phyloP scores from a whole-genome alignment of 2,113 vertebrate species.

The Anthoscopus minutus region DNA sequence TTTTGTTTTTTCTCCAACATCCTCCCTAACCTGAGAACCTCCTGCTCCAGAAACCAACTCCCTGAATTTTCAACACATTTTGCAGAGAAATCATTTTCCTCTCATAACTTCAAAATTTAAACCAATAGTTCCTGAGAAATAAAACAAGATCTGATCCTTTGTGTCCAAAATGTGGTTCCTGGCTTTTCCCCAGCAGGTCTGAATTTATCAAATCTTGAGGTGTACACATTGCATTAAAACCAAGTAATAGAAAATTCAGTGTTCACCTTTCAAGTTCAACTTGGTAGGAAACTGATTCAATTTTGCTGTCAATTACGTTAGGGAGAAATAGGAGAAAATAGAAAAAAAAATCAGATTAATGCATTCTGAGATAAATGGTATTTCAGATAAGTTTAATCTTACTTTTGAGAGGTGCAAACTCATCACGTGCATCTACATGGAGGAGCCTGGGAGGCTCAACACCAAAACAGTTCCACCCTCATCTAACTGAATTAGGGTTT shows the following conservation, averaged over 20 bases:
- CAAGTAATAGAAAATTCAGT: conserved; percentile 40
- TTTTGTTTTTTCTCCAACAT: not conserved
- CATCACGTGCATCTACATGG: not conserved
- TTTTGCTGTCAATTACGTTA: conserved; percentile 20
- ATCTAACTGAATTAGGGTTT: not conserved
- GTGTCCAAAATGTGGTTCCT: not conserved
- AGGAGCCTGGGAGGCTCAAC: not conserved
- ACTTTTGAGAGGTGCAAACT: conserved; percentile 29
- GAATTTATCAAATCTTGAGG: conserved; percentile 8
- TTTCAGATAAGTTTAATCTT: conserved; percentile 41
- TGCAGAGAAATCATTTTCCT: not conserved
- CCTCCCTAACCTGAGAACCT: not conserved
- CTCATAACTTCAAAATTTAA: not conserved
- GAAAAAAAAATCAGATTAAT: conserved; percentile 21
- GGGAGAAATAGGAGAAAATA: conserved; percentile 37
- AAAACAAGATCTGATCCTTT: not conserved
- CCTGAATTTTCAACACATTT: not conserved
- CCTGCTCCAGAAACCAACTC: not conserved
- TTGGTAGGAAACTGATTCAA: not conserved
- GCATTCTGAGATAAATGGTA: conserved; percentile 32
- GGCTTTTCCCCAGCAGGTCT: not conserved
- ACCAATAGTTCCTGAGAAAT: not conserved
- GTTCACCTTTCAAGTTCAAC: conserved; percentile 9
- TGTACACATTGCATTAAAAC: conserved; percentile 17
- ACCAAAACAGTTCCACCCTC: not conserved